Evolutionary conservation across 2,797 vertebrate genomes (phyloP), one percentile per base, ranked within the genome.

Genomic region (Coreius guichenoti): DNA sequence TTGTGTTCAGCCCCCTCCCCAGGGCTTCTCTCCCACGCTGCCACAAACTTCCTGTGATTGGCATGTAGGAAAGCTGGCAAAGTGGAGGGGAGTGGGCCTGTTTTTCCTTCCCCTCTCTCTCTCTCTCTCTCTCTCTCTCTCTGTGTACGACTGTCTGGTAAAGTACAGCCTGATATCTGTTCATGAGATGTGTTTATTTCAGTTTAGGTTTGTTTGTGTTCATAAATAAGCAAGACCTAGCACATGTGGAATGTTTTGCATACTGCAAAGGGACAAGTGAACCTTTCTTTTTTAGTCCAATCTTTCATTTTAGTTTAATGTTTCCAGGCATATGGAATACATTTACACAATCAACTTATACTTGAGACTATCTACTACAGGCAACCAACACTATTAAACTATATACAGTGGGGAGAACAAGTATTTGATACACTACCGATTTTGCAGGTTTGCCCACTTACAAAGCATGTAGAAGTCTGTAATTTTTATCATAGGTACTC

Each of bases 141-240:
- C 21, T 56, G 84, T 84, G 76, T 65, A 31, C 79, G 78, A 78
- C n/a, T 81, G 79, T 85, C 75, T 87, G 63, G 87, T 65, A 81
- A 45, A 81, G 29, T 23, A 63, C 39, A 4, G 8, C 5, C 61
- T 29, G 29, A 33, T 51, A 87, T 78, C n/a, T 85, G 89, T 90
- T 47, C 17, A 49, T n/a, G 11, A 79, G 43, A 70, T 74, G 43
- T 65, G 39, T 81, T 61, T 69, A 67, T 13, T 17, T 47, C 8
- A 56, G 65, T 78, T 49, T 72, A 43, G 73, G 61, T 73, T n/a
- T 73, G 63, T 33, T 39, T 84, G 29, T 9, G 36, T 49, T 70
- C 65, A 29, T n/a, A 31, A 33, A 47, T 56, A 58, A 17, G n/a
- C 51, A 70, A 82, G 39, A 74, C 13, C 72, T 31, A 77, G 45